Conservation (phyloP, 2,797 vertebrate species). For the Heterohyrax brucei region DNA sequence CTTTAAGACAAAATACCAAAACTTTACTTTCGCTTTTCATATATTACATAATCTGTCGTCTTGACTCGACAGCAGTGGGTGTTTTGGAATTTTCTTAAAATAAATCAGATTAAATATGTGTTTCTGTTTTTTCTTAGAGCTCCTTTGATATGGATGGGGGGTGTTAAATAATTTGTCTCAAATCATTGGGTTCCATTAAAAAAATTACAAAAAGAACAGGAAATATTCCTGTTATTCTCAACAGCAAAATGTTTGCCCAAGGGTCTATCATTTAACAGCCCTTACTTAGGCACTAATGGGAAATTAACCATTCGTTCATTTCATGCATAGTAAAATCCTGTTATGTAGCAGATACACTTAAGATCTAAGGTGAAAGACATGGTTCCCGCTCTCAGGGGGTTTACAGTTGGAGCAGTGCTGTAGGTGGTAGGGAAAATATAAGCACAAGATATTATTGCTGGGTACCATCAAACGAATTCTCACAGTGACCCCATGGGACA, state of each 20-base stretch:
- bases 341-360: background rate
- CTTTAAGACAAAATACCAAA: constrained; percentile 11
- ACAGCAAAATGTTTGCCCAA: constrained; percentile 13
- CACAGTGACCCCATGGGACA: background rate
- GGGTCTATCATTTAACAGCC: background rate
- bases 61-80: no score
- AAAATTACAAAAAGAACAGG: background rate
- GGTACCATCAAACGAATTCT: background rate
- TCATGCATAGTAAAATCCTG: background rate
- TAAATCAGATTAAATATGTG: background rate
- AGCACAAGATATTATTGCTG: background rate
- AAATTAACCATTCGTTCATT: background rate
- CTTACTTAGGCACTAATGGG: background rate
- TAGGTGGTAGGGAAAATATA: background rate
- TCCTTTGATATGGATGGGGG: background rate
- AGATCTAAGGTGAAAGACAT: background rate
- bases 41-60: background rate
- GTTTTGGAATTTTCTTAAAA: background rate
- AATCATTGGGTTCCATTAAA: constrained; percentile 3
- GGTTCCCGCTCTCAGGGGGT: background rate
- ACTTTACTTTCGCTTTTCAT: constrained; percentile 54
- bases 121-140: background rate
- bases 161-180: constrained; percentile 6
- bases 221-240: constrained; percentile 13
- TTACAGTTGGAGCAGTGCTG: background rate